Conservation (phyloP, 30 jellyfish, hydroid and myxozoan genomes). For the Aurelia aurita complex sp. Pacific region DNA sequence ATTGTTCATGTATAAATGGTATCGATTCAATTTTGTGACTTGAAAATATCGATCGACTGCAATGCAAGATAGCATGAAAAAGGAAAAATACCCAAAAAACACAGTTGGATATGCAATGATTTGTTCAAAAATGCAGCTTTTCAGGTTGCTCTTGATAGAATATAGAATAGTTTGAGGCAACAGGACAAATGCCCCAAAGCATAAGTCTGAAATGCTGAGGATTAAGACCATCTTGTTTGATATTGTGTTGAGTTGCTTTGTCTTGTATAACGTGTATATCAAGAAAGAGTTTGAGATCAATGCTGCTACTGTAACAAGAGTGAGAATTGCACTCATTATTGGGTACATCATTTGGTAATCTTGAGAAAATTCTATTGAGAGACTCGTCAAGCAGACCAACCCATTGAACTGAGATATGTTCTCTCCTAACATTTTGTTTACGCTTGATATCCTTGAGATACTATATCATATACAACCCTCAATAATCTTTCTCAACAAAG, state of each 20-base stretch:
- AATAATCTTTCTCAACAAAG: no score
- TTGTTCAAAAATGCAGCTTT: not conserved
- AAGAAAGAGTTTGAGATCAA: constrained; percentile 5
- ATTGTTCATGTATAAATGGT: constrained; percentile 44
- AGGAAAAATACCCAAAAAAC: not conserved
- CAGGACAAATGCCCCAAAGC: constrained; percentile 18
- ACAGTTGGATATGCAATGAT: no score
- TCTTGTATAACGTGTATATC: constrained; percentile 30
- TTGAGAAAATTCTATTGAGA: no score
- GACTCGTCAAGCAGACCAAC: no score
- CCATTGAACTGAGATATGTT: no score
- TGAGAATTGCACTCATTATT: no score
- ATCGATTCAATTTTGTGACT: constrained; percentile 43
- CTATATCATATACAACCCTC: no score
- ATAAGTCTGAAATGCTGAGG: constrained; percentile 40
- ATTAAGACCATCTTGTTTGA: constrained; percentile 30
- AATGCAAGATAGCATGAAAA: constrained; percentile 26
- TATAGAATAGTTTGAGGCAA: not conserved
- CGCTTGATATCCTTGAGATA: no score
- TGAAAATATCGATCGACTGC: constrained; percentile 38
- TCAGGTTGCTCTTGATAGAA: constrained; percentile 12
- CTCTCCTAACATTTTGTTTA: no score
- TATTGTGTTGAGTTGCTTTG: constrained; percentile 43
- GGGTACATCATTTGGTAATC: no score
- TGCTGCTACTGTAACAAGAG: no score